phyloP scores from a whole-genome alignment of 2,113 vertebrate species.

The Dendrocopos noguchii region DNA sequence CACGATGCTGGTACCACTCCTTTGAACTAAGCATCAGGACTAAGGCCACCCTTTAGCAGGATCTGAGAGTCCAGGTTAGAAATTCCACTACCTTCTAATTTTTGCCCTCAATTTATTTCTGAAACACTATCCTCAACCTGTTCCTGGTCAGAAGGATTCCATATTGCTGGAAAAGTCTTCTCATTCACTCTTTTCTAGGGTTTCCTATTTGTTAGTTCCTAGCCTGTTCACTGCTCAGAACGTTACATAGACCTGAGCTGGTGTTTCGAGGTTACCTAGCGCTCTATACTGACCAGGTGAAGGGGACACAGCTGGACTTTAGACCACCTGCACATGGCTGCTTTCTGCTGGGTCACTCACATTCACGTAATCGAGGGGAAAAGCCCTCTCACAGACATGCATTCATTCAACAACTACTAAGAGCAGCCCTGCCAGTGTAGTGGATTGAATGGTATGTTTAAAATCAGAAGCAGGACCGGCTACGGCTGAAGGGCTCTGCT shows the following conservation, averaged over 20 bases:
- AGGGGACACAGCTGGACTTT: background rate
- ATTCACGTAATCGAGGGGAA: background rate
- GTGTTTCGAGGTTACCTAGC: rapidly evolving
- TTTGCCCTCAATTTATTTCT: background rate
- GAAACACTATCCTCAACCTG: background rate
- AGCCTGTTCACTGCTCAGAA: background rate
- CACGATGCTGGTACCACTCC: background rate
- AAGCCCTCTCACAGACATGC: background rate
- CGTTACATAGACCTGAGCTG: rapidly evolving
- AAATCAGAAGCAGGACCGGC: background rate
- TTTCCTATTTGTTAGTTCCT: background rate
- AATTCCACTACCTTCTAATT: background rate
- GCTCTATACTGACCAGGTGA: background rate
- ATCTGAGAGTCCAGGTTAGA: background rate
- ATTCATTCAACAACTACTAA: rapidly evolving
- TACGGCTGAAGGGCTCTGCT: background rate
- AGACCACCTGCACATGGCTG: background rate
- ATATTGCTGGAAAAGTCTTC: background rate
- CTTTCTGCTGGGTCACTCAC: background rate
- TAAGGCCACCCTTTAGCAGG: background rate
- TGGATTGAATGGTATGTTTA: background rate
- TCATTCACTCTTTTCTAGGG: background rate
- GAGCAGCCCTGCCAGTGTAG: background rate
- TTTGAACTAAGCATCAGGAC: background rate
- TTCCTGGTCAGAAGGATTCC: background rate